Evolutionary conservation across 2,797 vertebrate genomes (phyloP), one percentile per base, ranked within the genome.

Genomic region (Channallabes apus): DNA sequence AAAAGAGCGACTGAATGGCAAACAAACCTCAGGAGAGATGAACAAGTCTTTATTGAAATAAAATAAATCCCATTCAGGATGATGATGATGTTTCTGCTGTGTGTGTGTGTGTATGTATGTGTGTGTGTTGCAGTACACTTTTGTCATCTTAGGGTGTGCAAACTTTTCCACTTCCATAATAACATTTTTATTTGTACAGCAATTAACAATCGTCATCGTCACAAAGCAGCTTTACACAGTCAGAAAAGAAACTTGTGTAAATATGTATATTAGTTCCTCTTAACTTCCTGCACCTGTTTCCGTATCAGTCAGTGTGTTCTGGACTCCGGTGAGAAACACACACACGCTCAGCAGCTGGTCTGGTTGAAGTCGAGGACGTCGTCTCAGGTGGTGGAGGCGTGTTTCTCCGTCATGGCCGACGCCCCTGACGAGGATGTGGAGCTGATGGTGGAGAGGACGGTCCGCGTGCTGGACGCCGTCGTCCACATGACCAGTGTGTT

Each of bases 401-500:
- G 97, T 90, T 94, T 93, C 86, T 94, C 92, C 1, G 89, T 96
- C 71, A 92, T 99, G 80, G 94, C 95, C 67, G 93, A 93, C 83
- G 88, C 91, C 71, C 78, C 71, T 84, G 90, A 90, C 65, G 79
- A 83, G 85, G 89, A 94, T 35, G 72, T 94, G 67, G 91, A 95
- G 68, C 86, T 89, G 87, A 87, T 95, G 83, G 87, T 96, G 90
- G 93, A 94, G 88, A 94, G 93, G 72, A 91, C 94, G 24, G 82
- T 98, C 71, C 93, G 93, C 88, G 93, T 98, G 88, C 93, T 95
- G 80, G 98, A 99, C 92, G 96, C 97, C 85, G 87, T 97, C 73
- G 91, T 99, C 72, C 98, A 97, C 92, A 91, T 96, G 82, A 97
- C 94, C 88, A 94, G 98, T 99, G 91, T 94, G 92, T 71, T 24